Evolutionary conservation across 1,140 invertebrate genomes (phyloP), one percentile per base, ranked within the genome.

Genomic region (Matsumurasca onukii): DNA sequence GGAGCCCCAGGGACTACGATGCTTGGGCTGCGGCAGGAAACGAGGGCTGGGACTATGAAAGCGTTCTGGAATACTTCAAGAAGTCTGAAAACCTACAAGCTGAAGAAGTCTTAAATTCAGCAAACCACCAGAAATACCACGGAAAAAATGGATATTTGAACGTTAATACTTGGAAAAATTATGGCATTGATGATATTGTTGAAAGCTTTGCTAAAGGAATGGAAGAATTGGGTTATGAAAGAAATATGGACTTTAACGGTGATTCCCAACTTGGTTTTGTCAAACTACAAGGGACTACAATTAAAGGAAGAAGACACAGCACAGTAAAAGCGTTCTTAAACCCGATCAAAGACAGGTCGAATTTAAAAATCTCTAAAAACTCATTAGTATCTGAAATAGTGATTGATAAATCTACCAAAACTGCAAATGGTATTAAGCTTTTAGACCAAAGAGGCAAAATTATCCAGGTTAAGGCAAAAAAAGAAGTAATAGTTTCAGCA

Each of bases 1-100:
- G 96, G 29, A 96, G 98, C 76, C 87, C 84, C 71, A 79, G 85
- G 52, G 97, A 98, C 76, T 98, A 95, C 80, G 93, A 98, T 77
- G 82, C 89, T 15, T 98, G 96, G 96, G 90, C 90, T 15, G 79
- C 80, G 5, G 79, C 91, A 61, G 96, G 95, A 0, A 97, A 97
- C 71, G 80, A 83, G 0, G 94, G 94, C 1, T 98, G 96, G 96
- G 89, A 89, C 1, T 98, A 94, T 77, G 84, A 91, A 5, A 88
- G 92, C 62, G 89, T 95, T 1, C 78, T 95, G 20, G 91, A 91
- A 2, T 96, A 95, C 75, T 97, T 97, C 75, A 80, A 90, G 5
- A 95, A 95, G 77, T 91, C 91, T 0, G 93, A 95, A 78, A 91
- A 93, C 76, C 22, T 45, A 5, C 9, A 65, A 76, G 73, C 83